phyloP scores from a whole-genome alignment of 2,113 vertebrate species.

The Protobothrops flavoviridis region DNA sequence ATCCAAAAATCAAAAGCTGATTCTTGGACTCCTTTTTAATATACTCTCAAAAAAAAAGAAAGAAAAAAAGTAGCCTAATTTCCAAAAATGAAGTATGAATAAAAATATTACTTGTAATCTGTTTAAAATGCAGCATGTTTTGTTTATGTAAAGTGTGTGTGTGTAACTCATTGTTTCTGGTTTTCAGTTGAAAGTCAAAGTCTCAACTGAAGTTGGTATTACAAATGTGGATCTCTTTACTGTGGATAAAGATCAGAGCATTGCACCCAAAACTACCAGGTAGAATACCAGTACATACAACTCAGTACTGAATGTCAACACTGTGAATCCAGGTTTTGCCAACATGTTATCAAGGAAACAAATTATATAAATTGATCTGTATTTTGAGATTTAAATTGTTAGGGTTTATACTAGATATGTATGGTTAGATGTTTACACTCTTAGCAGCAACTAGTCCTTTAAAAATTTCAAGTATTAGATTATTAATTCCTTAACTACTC shows the following conservation, averaged over 20 bases:
- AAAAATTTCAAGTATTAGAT: neutral
- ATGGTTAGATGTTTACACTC: neutral
- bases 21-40: neutral
- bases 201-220: constrained; percentile 94
- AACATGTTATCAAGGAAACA: neutral
- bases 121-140: neutral
- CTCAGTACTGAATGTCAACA: rapidly evolving
- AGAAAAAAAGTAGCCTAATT: neutral
- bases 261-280: constrained; percentile 93
- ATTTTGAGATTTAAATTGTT: neutral
- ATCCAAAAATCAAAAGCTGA: neutral
- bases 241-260: constrained; percentile 98
- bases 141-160: neutral
- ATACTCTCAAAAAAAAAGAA: neutral
- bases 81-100: neutral
- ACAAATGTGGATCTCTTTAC: constrained; percentile 94
- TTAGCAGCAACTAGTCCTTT: neutral
- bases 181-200: constrained; percentile 92
- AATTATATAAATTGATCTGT: neutral
- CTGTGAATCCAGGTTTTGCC: neutral
- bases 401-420: neutral
- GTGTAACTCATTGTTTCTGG: neutral
- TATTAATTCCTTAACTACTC: neutral
- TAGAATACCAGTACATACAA: constrained; percentile 25
- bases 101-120: neutral